A percentile compares a stretch with the other conserved stretches of the same genome.
Evolutionary conservation across 2,888 invertebrate genomes (phyloP).

Genomic region (Mesorhabditis spiculigera): DNA sequence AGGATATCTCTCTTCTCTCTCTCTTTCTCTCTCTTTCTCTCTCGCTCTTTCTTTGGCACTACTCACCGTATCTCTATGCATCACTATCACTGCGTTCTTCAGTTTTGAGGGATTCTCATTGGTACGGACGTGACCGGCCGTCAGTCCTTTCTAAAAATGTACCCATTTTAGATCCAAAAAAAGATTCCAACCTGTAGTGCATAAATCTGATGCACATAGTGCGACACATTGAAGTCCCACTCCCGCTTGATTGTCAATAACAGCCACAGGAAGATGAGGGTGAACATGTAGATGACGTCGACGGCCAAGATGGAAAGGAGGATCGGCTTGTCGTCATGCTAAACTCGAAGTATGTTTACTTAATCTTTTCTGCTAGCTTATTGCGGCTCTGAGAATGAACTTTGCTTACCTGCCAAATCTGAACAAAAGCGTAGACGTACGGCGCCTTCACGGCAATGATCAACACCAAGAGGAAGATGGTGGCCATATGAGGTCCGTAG

Average conservation of each 20-base stretch:
- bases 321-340: constrained; percentile 46
- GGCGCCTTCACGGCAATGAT: constrained; percentile 77
- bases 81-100: constrained; percentile 40
- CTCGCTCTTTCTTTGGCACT: constrained; percentile 35
- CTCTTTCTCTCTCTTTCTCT: constrained; percentile 35
- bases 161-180: constrained; percentile 14
- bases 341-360: constrained; percentile 10
- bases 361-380: neutral
- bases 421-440: constrained; percentile 77
- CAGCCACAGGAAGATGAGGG: constrained; percentile 83
- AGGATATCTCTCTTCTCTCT: neutral
- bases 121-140: constrained; percentile 31
- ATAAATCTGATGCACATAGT: constrained; percentile 42
- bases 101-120: constrained; percentile 41
- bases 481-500: constrained; percentile 79
- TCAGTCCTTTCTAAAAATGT: constrained; percentile 34
- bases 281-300: constrained; percentile 73
- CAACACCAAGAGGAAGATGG: constrained; percentile 74
- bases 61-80: constrained; percentile 41
- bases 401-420: constrained; percentile 65
- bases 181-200: constrained; percentile 33
- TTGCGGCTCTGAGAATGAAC: neutral
- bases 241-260: constrained; percentile 74
- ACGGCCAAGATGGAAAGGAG: constrained; percentile 63
- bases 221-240: constrained; percentile 72